Evolutionary conservation across 2,888 invertebrate genomes (phyloP).

Genomic region (Lasioglossum zephyrum): DNA sequence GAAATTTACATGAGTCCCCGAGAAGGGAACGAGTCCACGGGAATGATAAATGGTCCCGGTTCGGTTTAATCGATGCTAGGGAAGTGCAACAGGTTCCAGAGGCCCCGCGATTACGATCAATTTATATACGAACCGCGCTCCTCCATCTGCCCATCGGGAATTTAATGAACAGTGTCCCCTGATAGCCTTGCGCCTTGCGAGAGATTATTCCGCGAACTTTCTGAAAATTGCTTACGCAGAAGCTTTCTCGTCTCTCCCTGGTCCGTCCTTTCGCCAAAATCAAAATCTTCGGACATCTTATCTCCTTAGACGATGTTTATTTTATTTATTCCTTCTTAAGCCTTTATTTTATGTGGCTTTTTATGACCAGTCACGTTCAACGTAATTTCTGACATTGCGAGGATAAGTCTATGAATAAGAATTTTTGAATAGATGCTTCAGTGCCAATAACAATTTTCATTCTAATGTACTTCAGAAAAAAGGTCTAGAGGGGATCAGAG

Average conservation of each 20-base stretch:
- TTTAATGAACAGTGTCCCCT: constrained; percentile 23
- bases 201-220: constrained; percentile 6
- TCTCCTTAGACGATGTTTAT: not conserved
- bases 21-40: constrained; percentile 39
- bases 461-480: no score
- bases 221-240: constrained; percentile 13
- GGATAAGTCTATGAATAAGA: no score
- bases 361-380: no score
- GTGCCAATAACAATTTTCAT: no score
- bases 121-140: constrained; percentile 29
- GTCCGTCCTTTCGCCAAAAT: not conserved
- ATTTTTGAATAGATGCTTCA: no score
- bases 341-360: no score
- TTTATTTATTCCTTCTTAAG: no score
- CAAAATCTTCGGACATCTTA: not conserved
- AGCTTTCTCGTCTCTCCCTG: not conserved
- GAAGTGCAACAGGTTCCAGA: constrained; percentile 61
- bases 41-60: constrained; percentile 50
- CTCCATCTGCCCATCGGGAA: constrained; percentile 15
- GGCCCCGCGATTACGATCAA: constrained; percentile 40
- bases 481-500: not conserved
- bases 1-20: constrained; percentile 39
- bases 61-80: constrained; percentile 51
- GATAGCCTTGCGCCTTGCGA: not conserved
- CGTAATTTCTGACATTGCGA: no score